Base-by-base conservation (phyloP, 2,888 invertebrate genomes). In the Elysia crispata region DNA sequence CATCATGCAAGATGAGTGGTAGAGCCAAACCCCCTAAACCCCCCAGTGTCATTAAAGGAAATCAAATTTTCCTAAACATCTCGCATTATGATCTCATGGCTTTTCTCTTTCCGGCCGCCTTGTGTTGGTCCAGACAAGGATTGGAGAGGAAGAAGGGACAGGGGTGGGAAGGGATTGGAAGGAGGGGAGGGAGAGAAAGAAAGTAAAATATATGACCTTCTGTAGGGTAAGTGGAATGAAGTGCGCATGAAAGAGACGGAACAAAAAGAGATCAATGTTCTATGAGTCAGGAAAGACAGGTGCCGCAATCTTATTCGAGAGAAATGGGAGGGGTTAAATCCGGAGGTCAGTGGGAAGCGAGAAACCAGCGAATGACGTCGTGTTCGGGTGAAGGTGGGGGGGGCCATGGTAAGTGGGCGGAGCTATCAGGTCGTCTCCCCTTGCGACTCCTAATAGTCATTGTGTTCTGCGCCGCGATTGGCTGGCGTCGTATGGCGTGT, bases 1-100 rank as follows among this genome's bases (percentile, higher is more conserved):
- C 76, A 20, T 57, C 54, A 54, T 33, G 23, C 76, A 5, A 54
- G 67, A 76, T 50, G 66, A 76, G 50, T 30, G 15, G 20, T 30
- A 30, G 23, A 54, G 1, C 41, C 41, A 11, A 41, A 3, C 41
- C 41, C 30, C 23, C 20, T 54, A 25, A 1, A 31, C 33, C 0
- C 54, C 23, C 33, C 62, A 25, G 28, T 20, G 62, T 23, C 25
- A 74, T 62, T 3, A 25, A 64, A 64, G 49, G 23, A 33, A 64
- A 64, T 49, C 64, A 75, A 75, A 64, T 64, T 13, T 76, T 11
- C 41, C 41, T 41, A 41, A 41, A 41, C 41, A 41, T 3, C 41
- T 41, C 41, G 41, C 41, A 41, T 41, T 41, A 41, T 41, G 5
- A 41, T 41, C 41, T 11, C 3, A 3, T 6, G 41, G 41, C 41